Evolutionary conservation across 2,113 vertebrate species (phyloP), one percentile per base, ranked within the genome.

Genomic region (Catharus fuscescens): DNA sequence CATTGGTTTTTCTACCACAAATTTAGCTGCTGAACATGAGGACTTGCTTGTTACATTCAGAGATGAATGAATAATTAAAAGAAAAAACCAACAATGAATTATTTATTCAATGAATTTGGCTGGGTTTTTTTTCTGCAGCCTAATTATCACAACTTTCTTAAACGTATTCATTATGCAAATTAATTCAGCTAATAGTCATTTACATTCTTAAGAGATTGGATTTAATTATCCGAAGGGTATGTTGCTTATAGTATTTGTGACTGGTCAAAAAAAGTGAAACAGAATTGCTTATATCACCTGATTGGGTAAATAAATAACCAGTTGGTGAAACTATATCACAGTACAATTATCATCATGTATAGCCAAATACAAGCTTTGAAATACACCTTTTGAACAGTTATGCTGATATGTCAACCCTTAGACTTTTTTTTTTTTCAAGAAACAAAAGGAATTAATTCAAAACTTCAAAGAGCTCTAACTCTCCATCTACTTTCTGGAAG

Each of bases 91-190:
- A 2, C 26, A 82, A 80, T 66, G 50, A 93, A 88, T 93, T 92
- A 95, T 92, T 93, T 95, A 95, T 96, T 96, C 89, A 95, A 84
- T 89, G 53, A 85, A 76, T 87, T 91, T 95, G 8, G 12, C 38
- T 78, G 62, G 48, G 13, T 32, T 69, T 93, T 87, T 85, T 80
- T 40, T 2, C 44, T 80, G 42, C 65, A 89, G 42, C n/a, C 3
- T 91, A 79, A 52, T 79, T 77, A 92, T 95, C 86, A 69, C 70
- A 95, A 93, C 80, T 96, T 94, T 93, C 80, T 87, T 66, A 89
- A 92, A 61, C 26, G 11, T 82, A 85, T 91, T 93, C 65, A 89
- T 93, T 91, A 95, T 95, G 78, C 40, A 95, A 91, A 96, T 93
- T 85, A 38, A 95, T 93, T 95, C 89, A 84, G 32, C 53, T 91